Evolutionary conservation across 2,888 invertebrate genomes (phyloP).

Genomic region (Parnassius apollo): DNA sequence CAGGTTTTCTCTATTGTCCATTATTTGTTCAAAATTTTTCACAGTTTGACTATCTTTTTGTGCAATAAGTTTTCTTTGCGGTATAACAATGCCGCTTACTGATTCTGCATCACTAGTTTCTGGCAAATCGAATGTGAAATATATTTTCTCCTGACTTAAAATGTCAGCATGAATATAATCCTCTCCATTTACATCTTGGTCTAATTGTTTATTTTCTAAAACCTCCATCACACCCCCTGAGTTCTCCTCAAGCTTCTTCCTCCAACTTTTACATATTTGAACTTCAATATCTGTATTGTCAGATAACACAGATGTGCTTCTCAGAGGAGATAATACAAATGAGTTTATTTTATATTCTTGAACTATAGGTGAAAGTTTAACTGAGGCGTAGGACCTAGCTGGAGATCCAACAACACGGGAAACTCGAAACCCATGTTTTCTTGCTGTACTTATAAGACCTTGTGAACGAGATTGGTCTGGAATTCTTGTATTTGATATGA

Average conservation of each 20-base stretch:
- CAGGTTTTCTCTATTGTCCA: slow-evolving; percentile 49
- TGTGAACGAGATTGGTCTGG: slow-evolving; percentile 62
- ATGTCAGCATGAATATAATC: slow-evolving; percentile 60
- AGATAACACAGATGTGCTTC: slow-evolving; percentile 52
- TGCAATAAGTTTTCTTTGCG: slow-evolving; percentile 59
- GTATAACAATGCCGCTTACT: slow-evolving; percentile 63
- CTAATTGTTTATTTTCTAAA: slow-evolving; percentile 45
- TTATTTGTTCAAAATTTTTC: slow-evolving; percentile 48
- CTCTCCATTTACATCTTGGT: slow-evolving; percentile 47
- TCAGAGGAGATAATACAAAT: slow-evolving; percentile 53
- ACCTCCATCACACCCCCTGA: slow-evolving; percentile 56
- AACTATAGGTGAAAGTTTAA: slow-evolving; percentile 49
- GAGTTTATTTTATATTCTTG: slow-evolving; percentile 39
- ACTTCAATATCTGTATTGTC: slow-evolving; percentile 64
- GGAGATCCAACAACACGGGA: slow-evolving; percentile 58
- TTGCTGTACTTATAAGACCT: slow-evolving; percentile 43
- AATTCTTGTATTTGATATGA: slow-evolving; percentile 49
- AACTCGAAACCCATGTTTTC: slow-evolving; percentile 40
- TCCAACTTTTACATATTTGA: slow-evolving; percentile 69
- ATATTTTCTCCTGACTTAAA: slow-evolving; percentile 59
- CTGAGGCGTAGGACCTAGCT: slow-evolving; percentile 46
- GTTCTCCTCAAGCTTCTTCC: slow-evolving; percentile 61
- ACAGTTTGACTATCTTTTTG: slow-evolving; percentile 53
- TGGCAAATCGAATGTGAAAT: slow-evolving; percentile 53
- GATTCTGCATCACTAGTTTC: slow-evolving; percentile 71